Evolutionary conservation across 2,888 invertebrate species (phyloP).

Genomic region (Drosophila parthenogenetica): DNA sequence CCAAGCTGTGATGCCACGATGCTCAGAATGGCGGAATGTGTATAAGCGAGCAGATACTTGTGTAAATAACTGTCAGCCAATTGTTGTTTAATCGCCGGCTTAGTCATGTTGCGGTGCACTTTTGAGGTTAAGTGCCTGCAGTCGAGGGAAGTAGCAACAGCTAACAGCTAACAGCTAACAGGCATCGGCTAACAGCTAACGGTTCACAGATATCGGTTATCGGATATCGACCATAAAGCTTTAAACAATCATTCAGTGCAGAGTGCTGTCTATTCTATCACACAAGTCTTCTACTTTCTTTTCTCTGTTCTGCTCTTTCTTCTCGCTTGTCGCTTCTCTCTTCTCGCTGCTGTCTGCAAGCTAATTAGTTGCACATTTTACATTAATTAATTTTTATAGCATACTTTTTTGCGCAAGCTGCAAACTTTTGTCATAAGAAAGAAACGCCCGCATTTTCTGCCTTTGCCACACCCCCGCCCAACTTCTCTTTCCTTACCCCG

Average conservation of each 20-base stretch:
- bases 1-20: slow-evolving; percentile 3
- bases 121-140: slow-evolving; percentile 73
- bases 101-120: slow-evolving; percentile 60
- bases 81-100: slow-evolving; percentile 81
- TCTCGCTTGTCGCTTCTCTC: not conserved
- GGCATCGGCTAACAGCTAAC: not conserved
- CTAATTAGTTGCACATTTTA: slow-evolving; percentile 81
- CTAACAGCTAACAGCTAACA: not conserved
- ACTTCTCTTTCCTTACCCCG: slow-evolving; percentile 7
- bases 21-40: slow-evolving; percentile 7
- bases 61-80: slow-evolving; percentile 81
- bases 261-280: not conserved
- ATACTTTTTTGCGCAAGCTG: slow-evolving; percentile 54
- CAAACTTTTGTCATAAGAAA: slow-evolving; percentile 80
- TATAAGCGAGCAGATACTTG: slow-evolving; percentile 57
- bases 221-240: slow-evolving; percentile 5
- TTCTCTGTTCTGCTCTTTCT: not conserved
- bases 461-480: not conserved
- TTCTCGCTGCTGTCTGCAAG: slow-evolving; percentile 26
- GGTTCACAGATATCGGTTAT: slow-evolving; percentile 4
- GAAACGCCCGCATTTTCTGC: slow-evolving; percentile 58
- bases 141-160: slow-evolving; percentile 11
- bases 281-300: too few species aligned
- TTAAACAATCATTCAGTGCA: slow-evolving; percentile 5
- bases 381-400: slow-evolving; percentile 79